Evolutionary conservation across 2,888 invertebrate genomes (phyloP), one percentile per base, ranked within the genome.

Genomic region (Smittia sp.): DNA sequence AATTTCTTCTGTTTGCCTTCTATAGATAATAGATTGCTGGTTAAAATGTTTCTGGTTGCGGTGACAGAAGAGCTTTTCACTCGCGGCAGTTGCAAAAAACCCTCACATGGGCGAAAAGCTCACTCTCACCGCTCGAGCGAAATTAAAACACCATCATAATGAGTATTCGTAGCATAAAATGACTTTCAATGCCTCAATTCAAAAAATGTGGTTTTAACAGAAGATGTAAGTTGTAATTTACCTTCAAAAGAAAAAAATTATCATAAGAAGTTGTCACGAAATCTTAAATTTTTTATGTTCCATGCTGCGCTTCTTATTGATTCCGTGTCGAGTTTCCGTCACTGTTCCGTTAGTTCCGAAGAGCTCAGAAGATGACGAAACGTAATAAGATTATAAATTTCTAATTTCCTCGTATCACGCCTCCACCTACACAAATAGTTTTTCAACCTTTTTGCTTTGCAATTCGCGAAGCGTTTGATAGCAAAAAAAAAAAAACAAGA

Each of bases 211-310:
- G 39, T 39, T 67, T 65, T 15, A 67, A 39, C 39, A 67, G 20
- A 39, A 39, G 18, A 67, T 67, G 67, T 39, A 67, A n/a, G n/a
- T n/a, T 67, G 67, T 39, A 67, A 67, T 39, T 67, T 39, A 39
- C 6, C 22, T 2, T 11, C 32, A 32, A 65, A 65, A 9, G 32
- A 18, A 18, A 41, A 41, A 67, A 39, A 39, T 7, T 15, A 38
- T 2, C 15, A 11, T n/a, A n/a, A n/a, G n/a, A n/a, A n/a, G n/a
- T n/a, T n/a, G n/a, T n/a, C n/a, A n/a, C n/a, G n/a, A n/a, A n/a
- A n/a, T 39, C 39, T 39, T 13, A 39, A 9, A 39, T 7, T 39
- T 39, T 39, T 39, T 39, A 39, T 13, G 39, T 39, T 39, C 13
- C 39, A 39, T 39, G 39, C 39, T 13, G 39, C 39, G 7, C 7